Evolutionary conservation across 2,797 vertebrate species (phyloP).

Genomic region (Rhynchotus rufescens): DNA sequence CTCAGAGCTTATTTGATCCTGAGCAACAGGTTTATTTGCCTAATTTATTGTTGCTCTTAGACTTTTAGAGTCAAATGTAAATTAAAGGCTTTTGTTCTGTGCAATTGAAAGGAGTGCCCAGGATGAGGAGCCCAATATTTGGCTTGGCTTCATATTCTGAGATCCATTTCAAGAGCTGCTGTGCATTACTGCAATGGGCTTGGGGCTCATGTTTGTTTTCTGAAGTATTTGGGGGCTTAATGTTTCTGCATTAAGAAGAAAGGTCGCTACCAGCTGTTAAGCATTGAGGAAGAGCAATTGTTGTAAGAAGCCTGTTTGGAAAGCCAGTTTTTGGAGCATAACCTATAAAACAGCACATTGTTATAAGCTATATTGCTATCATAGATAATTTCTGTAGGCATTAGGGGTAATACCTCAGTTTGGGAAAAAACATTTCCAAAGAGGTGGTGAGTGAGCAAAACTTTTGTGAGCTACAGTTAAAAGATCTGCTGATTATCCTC

Average conservation of each 20-base stretch:
- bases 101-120: constrained; percentile 30
- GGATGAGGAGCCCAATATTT: constrained; percentile 23
- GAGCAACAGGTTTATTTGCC: constrained; percentile 59
- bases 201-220: constrained; percentile 13
- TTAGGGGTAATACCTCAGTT: neutral
- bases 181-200: constrained; percentile 6
- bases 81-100: constrained; percentile 65
- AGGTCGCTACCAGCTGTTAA: constrained; percentile 2
- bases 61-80: constrained; percentile 64
- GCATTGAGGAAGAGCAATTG: neutral
- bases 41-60: constrained; percentile 71
- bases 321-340: neutral
- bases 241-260: neutral
- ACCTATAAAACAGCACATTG: neutral
- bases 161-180: constrained; percentile 51
- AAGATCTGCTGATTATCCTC: neutral
- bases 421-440: constrained; percentile 19
- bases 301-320: neutral
- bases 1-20: constrained; percentile 56
- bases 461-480: neutral
- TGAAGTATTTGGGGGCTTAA: constrained; percentile 25
- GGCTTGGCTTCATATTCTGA: constrained; percentile 38
- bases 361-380: neutral
- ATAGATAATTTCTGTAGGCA: neutral
- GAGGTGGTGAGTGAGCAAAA: neutral